Evolutionary conservation across 2,888 invertebrate genomes (phyloP), one percentile per base, ranked within the genome.

Genomic region (Aspidiotus rigidus): DNA sequence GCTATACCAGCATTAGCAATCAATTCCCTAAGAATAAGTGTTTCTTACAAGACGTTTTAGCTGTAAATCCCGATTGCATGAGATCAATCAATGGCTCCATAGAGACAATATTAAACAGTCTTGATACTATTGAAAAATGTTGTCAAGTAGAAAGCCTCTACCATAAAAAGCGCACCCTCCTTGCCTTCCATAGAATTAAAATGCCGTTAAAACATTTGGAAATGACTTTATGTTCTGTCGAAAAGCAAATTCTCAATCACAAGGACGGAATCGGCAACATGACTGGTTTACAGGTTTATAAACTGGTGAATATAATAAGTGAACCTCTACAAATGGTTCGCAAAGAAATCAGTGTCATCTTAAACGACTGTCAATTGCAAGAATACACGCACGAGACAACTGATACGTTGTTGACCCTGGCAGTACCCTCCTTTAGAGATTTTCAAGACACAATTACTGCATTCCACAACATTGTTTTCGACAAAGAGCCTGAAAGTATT

Each of bases 371-470:
- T 2, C 59, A 67, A 59, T 42, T 17, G 11, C 73, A 74, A 55
- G 74, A 75, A 69, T 70, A 72, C 10, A 73, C 74, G 9, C 49
- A 61, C 16, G 16, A 61, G 11, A 28, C 44, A n/a, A 41, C 9
- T n/a, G 42, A 71, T 57, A 42, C 60, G 11, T 62, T 71, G 15
- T 28, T 28, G 28, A 28, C 28, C 28, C 63, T 74, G 13, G 64
- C 73, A n/a, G 72, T 73, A 60, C 74, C 78, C 0, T n/a, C 59
- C 0, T 63, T 79, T 2, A 73, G 76, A 64, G 76, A 77, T 44
- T 71, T 79, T 42, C 75, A 76, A 44, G 75, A 76, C 41, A 76
- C 76, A 61, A 77, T 79, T 28, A 75, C 76, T 0, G 73, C 74
- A 15, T 76, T 79, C 53, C 77, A 77, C 60, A 77, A 77, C 64